Evolutionary conservation across 2,797 vertebrate species (phyloP), one percentile per base, ranked within the genome.

Genomic region (Protonibea diacanthus): DNA sequence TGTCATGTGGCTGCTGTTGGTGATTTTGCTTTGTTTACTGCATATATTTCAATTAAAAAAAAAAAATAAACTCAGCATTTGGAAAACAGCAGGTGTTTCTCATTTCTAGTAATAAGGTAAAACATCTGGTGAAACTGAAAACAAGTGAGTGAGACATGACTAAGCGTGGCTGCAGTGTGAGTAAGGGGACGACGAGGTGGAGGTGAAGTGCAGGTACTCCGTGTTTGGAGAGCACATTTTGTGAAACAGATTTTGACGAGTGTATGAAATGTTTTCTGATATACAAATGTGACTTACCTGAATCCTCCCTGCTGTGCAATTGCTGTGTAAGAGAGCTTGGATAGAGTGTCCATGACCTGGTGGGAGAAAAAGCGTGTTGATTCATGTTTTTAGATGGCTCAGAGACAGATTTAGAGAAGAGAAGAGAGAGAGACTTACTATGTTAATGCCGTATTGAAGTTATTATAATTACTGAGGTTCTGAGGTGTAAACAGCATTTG

Each of bases 311-410:
- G 94, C 71, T 97, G 86, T 0, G 97, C 96, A 49, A 93, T 89
- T 2, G 93, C 75, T 14, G 96, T 95, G 42, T 95, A 92, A 13
- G 97, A 98, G 64, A 98, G 96, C 48, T 95, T 97, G 2, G 97
- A 97, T 15, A 98, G 90, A 0, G 97, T 96, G 91, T 98, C 97
- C 94, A 98, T 97, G 45, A 98, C 97, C 97, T 98, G 93, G 21
- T 81, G 74, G 13, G 25, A 0, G 82, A 82, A 45, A 82, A 27
- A 12, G 2, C 4, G 11, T 6, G 29, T 60, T 5, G 70, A 33
- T 48, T 62, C 6, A 42, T 60, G 20, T 55, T 63, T 11, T 5
- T 29, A 17, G 38, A 40, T 20, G 20, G 9, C 40, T 59, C 21
- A 74, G 3, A 78, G 13, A 48, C 33, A 38, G 25, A 67, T 3